phyloP scores from a whole-genome alignment of 2,113 vertebrate species.

The Pachycephala philippinensis region DNA sequence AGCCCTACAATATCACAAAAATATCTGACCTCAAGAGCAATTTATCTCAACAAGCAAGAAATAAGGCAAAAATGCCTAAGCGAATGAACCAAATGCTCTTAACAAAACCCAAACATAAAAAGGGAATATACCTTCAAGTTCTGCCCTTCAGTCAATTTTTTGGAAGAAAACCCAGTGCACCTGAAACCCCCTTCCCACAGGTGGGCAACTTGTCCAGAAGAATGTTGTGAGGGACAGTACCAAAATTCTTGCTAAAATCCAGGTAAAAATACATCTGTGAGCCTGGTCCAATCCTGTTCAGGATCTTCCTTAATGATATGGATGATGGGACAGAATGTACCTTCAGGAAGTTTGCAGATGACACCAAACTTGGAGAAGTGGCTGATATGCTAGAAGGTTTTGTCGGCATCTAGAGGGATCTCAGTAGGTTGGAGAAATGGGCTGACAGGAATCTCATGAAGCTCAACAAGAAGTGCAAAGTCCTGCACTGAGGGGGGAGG shows the following conservation, averaged over 20 bases:
- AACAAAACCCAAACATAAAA: not conserved
- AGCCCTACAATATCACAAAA: not conserved
- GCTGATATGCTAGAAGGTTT: not conserved
- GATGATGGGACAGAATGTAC: not conserved
- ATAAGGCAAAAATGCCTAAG: not conserved
- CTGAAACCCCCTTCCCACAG: not conserved
- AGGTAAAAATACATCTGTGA: not conserved
- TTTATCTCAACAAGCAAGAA: not conserved
- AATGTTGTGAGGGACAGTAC: not conserved
- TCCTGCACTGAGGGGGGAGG: accelerated
- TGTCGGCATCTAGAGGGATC: not conserved
- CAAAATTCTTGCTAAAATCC: not conserved
- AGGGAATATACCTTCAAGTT: not conserved
- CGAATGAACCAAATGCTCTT: not conserved
- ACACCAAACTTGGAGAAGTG: not conserved
- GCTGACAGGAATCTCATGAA: not conserved
- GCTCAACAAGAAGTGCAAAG: not conserved
- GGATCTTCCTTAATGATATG: not conserved
- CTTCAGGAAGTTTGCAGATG: not conserved
- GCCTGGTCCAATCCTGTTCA: not conserved
- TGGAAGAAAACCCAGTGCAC: not conserved
- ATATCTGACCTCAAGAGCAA: not conserved
- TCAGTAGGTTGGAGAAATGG: not conserved
- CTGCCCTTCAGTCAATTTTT: not conserved
- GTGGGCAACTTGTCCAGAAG: not conserved